Base-by-base conservation (phyloP, 2,888 invertebrate genomes). In the Elgonia sp. region DNA sequence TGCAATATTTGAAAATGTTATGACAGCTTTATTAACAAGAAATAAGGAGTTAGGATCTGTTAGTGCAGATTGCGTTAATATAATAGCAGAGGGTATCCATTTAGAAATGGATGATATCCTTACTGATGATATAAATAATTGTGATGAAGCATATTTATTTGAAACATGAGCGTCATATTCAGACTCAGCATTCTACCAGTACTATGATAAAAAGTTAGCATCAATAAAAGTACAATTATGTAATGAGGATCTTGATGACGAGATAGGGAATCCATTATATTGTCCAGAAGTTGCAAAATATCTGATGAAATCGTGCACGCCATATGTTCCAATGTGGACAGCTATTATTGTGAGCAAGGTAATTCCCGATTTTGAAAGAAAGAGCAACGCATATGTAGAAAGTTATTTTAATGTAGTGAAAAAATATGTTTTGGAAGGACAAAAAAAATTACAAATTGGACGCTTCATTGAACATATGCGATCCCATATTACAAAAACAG, bases 341-440 rank as follows among this genome's bases (percentile, higher is more conserved):
- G 82, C 40, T 29, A 40, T 82, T 18, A 55, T 40, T 9, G 63
- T 82, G 0, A 39, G 53, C 20, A 50, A 65, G 21, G 21, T 50
- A 40, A 21, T 73, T 21, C 57, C 72, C 50, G 29, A 65, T 14
- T 82, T 73, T 55, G 18, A 73, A 21, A 10, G 82, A 42, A 8
- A 53, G 40, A 82, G 82, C 29, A 82, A 73, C 39, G 65, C 50
- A 6, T 57, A 55, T 8, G 55, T 73, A 12, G 82, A 82, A 65
- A 37, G 82, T 16, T 42, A 57, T 20, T 73, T 82, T n/a, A 63
- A 73, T 16, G 12, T 37, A 20, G 37, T 82, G 0, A 82, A 82
- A 21, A 73, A 63, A 16, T 3, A 8, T 50, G 14, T 46, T 18
- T 9, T 80, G 9, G 6, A 16, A n/a, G 14, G 18, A 42, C 3